phyloP scores from a whole-genome alignment of 64 coral and sea anemone species.

The Stichodactyla mertensii region DNA sequence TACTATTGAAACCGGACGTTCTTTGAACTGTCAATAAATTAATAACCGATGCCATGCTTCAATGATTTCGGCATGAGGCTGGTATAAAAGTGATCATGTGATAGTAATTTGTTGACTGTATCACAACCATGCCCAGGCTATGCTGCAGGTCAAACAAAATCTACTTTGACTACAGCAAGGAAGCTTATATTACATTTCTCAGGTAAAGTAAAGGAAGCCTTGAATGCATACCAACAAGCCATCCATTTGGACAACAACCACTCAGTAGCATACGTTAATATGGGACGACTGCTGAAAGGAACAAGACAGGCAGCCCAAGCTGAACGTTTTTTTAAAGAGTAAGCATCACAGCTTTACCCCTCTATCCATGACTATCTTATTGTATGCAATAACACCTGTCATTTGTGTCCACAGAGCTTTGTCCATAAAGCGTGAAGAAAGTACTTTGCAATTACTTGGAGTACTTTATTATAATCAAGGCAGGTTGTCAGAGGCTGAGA shows the following conservation, averaged over 20 bases:
- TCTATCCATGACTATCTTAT: background rate
- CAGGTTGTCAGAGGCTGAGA: slow-evolving; percentile 53
- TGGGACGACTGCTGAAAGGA: slow-evolving; percentile 49
- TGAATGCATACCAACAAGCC: slow-evolving; percentile 53
- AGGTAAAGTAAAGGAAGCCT: slow-evolving; percentile 51
- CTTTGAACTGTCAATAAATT: too few relatives aligned
- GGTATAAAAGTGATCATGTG: too few relatives aligned
- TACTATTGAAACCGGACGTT: too few relatives aligned
- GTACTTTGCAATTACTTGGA: slow-evolving; percentile 76
- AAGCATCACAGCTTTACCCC: background rate
- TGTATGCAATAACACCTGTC: too few relatives aligned
- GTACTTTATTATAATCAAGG: slow-evolving; percentile 74
- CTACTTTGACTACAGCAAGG: background rate
- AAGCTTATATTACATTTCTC: background rate
- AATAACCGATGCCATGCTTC: too few relatives aligned
- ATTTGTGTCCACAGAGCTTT: slow-evolving; percentile 42
- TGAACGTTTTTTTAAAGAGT: slow-evolving; percentile 60
- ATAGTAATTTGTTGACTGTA: too few relatives aligned
- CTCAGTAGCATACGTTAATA: slow-evolving; percentile 68
- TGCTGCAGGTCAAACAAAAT: background rate
- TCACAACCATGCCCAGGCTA: too few relatives aligned
- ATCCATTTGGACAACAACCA: slow-evolving; percentile 56
- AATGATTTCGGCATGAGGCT: too few relatives aligned
- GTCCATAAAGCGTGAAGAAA: slow-evolving; percentile 55
- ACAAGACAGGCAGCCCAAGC: slow-evolving; percentile 40